Conservation (phyloP, 2,113 vertebrate species). For the Abramis brama region DNA sequence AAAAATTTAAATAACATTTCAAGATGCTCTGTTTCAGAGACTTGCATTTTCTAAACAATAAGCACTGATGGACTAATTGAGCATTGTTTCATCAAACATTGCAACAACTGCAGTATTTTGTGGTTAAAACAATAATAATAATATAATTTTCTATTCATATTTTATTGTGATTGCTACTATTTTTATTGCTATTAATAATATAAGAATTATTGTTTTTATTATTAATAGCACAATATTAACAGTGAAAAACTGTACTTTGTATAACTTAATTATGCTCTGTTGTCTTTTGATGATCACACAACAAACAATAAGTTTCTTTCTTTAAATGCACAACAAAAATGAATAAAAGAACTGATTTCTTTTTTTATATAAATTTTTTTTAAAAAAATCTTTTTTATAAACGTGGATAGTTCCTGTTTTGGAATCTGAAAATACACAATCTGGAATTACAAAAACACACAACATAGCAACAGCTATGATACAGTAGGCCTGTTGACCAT, state of each 20-base stretch:
- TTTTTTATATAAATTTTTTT: background rate
- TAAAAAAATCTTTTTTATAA: too few species aligned
- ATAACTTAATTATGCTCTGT: background rate
- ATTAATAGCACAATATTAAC: background rate
- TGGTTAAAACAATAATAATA: background rate
- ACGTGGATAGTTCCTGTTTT: background rate
- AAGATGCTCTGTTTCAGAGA: constrained; percentile 1
- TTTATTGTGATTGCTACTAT: background rate
- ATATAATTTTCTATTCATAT: background rate
- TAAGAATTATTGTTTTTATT: background rate
- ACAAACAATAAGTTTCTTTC: background rate
- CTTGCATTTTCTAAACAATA: constrained; percentile 38
- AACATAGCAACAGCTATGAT: constrained; percentile 7
- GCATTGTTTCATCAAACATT: constrained; percentile 33
- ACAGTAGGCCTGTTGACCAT: background rate
- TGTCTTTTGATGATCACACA: background rate
- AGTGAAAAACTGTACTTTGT: background rate
- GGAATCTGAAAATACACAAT: background rate
- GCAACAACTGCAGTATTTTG: background rate
- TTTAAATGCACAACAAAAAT: background rate
- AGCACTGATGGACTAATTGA: constrained; percentile 36
- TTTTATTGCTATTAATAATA: background rate
- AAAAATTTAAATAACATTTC: background rate
- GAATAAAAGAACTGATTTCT: too few species aligned
- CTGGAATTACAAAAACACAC: background rate